These are phyloP conservation scores for Merluccius polli DNA, from an alignment of 2,797 vertebrate species.

Conservation along the genomic window DNA sequence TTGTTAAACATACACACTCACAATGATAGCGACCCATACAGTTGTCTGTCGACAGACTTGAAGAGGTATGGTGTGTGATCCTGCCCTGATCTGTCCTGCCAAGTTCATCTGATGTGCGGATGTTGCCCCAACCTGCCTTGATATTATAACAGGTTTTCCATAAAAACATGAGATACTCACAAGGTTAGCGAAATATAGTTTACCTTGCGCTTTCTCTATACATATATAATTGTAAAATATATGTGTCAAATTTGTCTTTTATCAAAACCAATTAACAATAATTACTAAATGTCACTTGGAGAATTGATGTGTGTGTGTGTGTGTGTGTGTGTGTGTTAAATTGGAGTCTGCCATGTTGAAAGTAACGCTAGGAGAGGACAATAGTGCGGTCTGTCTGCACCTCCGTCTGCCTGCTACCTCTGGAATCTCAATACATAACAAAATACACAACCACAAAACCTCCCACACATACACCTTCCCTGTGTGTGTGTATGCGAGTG, in stretches of 20 bases:
- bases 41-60: background rate
- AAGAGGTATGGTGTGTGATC: background rate
- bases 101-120: background rate
- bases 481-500: too few species aligned
- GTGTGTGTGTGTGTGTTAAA: conserved; percentile 8
- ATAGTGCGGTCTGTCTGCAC: background rate
- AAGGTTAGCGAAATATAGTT: background rate
- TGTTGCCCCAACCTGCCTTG: background rate
- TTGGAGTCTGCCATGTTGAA: background rate
- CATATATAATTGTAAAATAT: background rate
- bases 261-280: background rate
- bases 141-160: background rate
- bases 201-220: background rate
- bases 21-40: too few species aligned
- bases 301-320: background rate
- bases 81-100: background rate
- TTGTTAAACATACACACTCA: too few species aligned
- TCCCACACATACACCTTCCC: too few species aligned
- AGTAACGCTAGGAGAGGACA: background rate
- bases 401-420: background rate
- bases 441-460: background rate
- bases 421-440: background rate
- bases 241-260: background rate
- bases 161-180: background rate
- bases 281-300: background rate